These are phyloP conservation scores for Pseudochirops corinnae DNA, from an alignment of 2,797 vertebrate species.

Conservation along the genomic window DNA sequence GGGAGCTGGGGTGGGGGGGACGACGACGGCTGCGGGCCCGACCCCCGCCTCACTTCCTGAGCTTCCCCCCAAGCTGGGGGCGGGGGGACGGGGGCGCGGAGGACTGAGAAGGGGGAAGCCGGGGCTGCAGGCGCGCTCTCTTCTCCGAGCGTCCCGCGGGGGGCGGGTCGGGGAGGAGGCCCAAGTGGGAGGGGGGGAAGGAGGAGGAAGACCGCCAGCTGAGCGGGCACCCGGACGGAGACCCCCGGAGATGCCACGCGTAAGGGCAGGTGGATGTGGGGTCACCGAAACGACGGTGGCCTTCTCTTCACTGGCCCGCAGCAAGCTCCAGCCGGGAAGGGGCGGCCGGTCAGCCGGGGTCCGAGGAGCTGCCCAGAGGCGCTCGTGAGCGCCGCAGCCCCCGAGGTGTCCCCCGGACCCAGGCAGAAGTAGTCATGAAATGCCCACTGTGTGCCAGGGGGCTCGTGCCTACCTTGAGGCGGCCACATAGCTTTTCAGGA, in stretches of 20 bases:
- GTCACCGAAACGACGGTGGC: background rate
- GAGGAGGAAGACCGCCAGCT: background rate
- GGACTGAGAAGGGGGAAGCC: fast-evolving
- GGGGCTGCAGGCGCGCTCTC: background rate
- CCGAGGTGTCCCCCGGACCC: background rate
- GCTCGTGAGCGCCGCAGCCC: background rate
- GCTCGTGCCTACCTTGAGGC: background rate
- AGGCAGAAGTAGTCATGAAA: background rate
- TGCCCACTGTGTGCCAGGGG: background rate
- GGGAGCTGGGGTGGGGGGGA: background rate
- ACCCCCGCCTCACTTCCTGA: background rate
- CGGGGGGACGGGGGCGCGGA: background rate
- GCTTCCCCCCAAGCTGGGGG: background rate
- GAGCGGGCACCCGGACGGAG: background rate
- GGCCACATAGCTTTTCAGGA: background rate
- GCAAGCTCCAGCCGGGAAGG: background rate
- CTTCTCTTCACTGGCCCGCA: background rate
- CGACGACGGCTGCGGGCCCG: background rate
- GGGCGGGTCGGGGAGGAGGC: background rate
- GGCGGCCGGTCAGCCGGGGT: background rate
- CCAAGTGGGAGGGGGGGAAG: too few relatives aligned
- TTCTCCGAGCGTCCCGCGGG: background rate
- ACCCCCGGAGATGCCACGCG: background rate
- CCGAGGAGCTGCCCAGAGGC: background rate
- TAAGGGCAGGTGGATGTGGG: background rate